A percentile compares a stretch with the other conserved stretches of the same genome.
Evolutionary conservation across 1,140 invertebrate genomes (phyloP).

Genomic region (Halyomorpha halys): DNA sequence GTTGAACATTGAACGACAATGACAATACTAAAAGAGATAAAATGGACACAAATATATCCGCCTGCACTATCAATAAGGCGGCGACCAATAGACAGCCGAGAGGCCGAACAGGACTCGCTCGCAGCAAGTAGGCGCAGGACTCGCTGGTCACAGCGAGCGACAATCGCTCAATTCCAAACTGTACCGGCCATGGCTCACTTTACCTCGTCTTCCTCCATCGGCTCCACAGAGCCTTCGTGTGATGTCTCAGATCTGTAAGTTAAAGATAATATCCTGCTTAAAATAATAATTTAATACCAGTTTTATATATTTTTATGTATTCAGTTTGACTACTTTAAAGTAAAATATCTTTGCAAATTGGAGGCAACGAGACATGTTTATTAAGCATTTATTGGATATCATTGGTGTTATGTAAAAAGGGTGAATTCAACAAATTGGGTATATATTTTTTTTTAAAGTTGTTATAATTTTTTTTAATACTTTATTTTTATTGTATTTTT

Average conservation of each 20-base stretch:
- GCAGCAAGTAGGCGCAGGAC: neutral
- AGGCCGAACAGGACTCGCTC: neutral
- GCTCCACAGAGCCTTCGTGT: conserved; percentile 62
- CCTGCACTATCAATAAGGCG: neutral
- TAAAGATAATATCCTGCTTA: neutral
- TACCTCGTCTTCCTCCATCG: conserved; percentile 70
- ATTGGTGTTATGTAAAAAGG: too few species aligned
- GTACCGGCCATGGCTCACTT: conserved; percentile 35
- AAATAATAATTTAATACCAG: too few species aligned
- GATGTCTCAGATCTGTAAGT: conserved; percentile 47
- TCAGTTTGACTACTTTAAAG: too few species aligned
- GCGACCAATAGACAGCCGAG: neutral
- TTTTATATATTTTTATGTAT: too few species aligned
- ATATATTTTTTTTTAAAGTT: too few species aligned
- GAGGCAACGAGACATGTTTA: too few species aligned
- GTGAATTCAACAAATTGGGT: too few species aligned
- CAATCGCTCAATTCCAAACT: neutral
- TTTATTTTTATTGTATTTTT: too few species aligned
- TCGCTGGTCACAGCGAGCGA: neutral
- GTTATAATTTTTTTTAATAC: too few species aligned
- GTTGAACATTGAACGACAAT: neutral
- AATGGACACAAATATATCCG: neutral
- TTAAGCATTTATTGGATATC: too few species aligned
- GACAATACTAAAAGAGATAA: neutral
- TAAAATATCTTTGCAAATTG: too few species aligned